Evolutionary conservation across 2,888 invertebrate species (phyloP), one percentile per base, ranked within the genome.

Genomic region (Corythucha ciliata): DNA sequence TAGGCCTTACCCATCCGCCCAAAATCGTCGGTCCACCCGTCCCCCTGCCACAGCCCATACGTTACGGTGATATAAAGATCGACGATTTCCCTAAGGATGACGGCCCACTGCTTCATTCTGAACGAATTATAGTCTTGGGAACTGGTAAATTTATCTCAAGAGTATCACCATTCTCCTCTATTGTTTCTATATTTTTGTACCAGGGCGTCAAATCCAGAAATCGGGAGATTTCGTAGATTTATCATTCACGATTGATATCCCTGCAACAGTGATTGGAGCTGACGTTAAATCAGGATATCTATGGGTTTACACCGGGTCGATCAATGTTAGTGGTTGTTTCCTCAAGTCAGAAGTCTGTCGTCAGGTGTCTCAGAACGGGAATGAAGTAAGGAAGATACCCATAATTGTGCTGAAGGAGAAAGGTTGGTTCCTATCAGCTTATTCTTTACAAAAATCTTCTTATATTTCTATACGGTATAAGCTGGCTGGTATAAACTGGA

Each of bases 1-100:
- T 89, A 49, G 69, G 87, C 57, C 68, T 89, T 49, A 82, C 80
- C 51, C 82, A 81, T 67, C 86, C 87, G 5, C 65, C 64, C 1
- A 74, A 73, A 10, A 73, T 79, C 45, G 77, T 76, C 18, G 69
- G 79, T 59, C 74, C 78, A 1, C 69, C 77, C 42, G 73, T 76
- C 55, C 75, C 78, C 48, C 68, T 88, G 60, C 87, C 87, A 0
- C 78, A 78, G 66, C 86, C 86, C 5, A 76, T 52, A 12, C 36
- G 16, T n/a, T 22, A 49, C 8, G 40, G 49, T 18, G 24, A 22
- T 20, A 16, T 48, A 8, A 29, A 16, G 33, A 18, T 16, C 8
- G 14, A 33, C 18, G 16, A 33, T 33, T 33, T 44, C 12, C 25
- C 40, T n/a, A 40, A 50, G 26, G 36, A 42, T 33, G 49, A 41